Evolutionary conservation across 2,888 invertebrate genomes (phyloP).

Genomic region (Notodonta dromedarius): DNA sequence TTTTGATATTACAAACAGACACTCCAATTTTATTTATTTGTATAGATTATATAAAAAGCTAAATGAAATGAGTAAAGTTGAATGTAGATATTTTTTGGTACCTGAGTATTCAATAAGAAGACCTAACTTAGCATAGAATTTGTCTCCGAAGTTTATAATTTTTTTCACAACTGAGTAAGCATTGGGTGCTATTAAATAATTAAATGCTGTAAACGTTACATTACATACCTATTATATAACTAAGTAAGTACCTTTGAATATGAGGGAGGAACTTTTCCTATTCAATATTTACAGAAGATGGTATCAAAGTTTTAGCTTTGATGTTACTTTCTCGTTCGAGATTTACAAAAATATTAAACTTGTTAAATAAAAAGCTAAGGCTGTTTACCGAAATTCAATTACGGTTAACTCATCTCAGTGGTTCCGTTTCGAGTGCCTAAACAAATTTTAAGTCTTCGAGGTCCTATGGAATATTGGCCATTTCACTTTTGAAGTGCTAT

Average conservation of each 20-base stretch:
- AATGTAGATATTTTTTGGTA: no score
- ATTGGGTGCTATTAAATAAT: no score
- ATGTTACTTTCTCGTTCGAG: conserved; percentile 39
- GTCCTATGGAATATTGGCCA: conserved; percentile 15
- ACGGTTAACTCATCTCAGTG: conserved; percentile 35
- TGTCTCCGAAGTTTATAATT: no score
- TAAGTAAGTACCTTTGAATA: not conserved
- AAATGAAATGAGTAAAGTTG: no score
- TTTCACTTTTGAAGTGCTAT: conserved; percentile 9
- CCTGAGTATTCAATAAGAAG: no score
- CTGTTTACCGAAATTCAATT: conserved; percentile 43
- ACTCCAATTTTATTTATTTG: no score
- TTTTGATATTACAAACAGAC: no score
- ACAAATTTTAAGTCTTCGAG: conserved; percentile 24
- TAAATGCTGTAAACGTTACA: not conserved
- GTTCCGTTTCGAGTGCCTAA: conserved; percentile 20
- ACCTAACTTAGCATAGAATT: no score
- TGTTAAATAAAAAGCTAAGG: conserved; percentile 32
- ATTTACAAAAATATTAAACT: conserved; percentile 37
- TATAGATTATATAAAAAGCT: no score
- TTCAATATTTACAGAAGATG: conserved; percentile 39
- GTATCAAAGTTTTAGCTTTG: conserved; percentile 44
- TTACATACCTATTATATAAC: not conserved
- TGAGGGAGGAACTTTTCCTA: conserved; percentile 20
- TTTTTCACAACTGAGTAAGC: no score